Base-by-base conservation (phyloP, 2,113 vertebrate genomes). In the Sterrhoptilus dennistouni region DNA sequence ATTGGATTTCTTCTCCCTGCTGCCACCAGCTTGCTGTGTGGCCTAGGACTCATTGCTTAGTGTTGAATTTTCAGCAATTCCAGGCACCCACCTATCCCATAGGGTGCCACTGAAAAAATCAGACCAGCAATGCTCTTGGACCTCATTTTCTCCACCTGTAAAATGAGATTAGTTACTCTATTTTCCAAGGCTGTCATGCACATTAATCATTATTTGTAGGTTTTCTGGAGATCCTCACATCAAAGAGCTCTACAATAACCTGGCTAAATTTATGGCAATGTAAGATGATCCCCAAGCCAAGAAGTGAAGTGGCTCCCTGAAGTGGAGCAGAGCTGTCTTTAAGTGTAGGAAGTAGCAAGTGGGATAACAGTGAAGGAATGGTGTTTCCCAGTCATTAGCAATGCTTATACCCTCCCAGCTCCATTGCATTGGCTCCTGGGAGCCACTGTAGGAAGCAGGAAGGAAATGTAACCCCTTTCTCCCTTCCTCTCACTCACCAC, bases 11-110 rank as follows among this genome's bases (percentile, higher is more conserved):
- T 80, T 72, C 85, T 87, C 82, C 78, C 50, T 24, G 21, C n/a
- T 68, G 59, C 57, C 85, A 94, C 64, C 44, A 64, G 35, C 83
- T 91, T 70, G 31, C 78, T 95, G 86, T 93, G 95, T 97, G 94
- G 90, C 47, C 91, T 75, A 77, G 14, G 81, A 86, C 47, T 44
- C 54, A 44, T 35, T 72, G 11, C 36, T 54, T 63, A 17, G 13
- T 59, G 42, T 5, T 63, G 20, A 31, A 71, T 93, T 93, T 84
- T 77, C 56, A 92, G 81, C 78, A 80, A 13, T 42, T 40, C 35
- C 53, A 90, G 49, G 38, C 57, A 77, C 29, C 20, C 64, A 89
- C 27, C 18, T 36, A 60, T 45, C 47, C 42, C 33, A 61, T 13
- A 54, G 49, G 70, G 20, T 35, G 20, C n/a, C 5, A 5, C 82